A percentile compares a stretch with the other conserved stretches of the same genome.
Conservation (phyloP, 2,888 invertebrate genomes). For the Meta bourneti region DNA sequence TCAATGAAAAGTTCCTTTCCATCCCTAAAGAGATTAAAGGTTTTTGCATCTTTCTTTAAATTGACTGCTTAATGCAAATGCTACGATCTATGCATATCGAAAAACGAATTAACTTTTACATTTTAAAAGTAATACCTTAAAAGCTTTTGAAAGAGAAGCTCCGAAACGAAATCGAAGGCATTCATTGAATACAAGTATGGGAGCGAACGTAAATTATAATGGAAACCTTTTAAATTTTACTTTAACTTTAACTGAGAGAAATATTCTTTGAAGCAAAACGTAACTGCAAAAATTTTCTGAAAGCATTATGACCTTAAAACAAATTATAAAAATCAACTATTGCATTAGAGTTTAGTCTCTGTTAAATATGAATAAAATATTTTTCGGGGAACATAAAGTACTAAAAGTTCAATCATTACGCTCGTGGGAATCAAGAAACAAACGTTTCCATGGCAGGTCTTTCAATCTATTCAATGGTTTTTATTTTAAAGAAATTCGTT, state of each 20-base stretch:
- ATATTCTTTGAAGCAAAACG: neutral
- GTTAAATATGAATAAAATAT: neutral
- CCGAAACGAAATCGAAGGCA: neutral
- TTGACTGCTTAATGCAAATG: neutral
- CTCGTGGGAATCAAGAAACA: neutral
- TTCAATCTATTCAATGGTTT: neutral
- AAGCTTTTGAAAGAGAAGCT: neutral
- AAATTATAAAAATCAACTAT: neutral
- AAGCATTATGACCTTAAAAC: neutral
- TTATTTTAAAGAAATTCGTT: neutral
- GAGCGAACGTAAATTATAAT: neutral
- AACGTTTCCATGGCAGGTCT: neutral
- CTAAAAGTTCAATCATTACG: neutral
- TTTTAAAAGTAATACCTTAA: neutral
- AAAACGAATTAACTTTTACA: neutral
- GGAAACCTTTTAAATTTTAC: neutral
- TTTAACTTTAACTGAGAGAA: neutral
- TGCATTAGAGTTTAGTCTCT: neutral
- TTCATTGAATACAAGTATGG: neutral
- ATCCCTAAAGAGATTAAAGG: neutral
- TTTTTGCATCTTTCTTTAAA: neutral
- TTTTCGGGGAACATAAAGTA: neutral
- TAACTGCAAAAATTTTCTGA: neutral
- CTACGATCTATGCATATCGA: neutral
- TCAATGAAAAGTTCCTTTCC: neutral